phyloP scores from a whole-genome alignment of 2,797 vertebrate genomes.

The Graptemys geographica region DNA sequence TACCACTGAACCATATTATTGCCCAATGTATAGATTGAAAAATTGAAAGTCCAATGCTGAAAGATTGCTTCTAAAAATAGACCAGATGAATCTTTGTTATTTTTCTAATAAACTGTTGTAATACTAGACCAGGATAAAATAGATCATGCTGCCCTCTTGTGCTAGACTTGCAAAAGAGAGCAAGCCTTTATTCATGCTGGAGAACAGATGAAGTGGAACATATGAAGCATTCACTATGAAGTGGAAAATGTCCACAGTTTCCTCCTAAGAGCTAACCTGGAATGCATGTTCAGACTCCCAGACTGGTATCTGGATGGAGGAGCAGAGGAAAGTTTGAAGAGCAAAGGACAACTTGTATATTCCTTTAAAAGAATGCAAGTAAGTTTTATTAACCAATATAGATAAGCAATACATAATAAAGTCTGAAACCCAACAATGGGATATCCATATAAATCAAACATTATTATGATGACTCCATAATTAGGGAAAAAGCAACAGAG shows the following conservation, averaged over 20 bases:
- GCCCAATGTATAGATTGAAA: not conserved
- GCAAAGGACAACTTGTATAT: not conserved
- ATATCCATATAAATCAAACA: not conserved
- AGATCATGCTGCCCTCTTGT: conserved; percentile 84
- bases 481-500: too few relatives aligned
- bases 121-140: conserved; percentile 53
- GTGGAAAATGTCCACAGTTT: not conserved
- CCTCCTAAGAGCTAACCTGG: not conserved
- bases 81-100: conserved; percentile 15
- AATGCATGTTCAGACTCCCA: not conserved
- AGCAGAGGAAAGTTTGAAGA: conserved; percentile 1
- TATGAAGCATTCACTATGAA: not conserved
- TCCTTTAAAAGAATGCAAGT: not conserved
- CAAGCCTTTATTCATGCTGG: not conserved
- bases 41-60: conserved; percentile 24
- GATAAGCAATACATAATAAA: not conserved
- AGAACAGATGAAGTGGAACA: conserved; percentile 3
- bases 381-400: not conserved
- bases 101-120: not conserved
- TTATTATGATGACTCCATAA: not conserved
- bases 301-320: not conserved
- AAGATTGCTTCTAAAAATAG: conserved; percentile 48
- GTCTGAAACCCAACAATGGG: not conserved
- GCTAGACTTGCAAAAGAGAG: conserved; percentile 39
- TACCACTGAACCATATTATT: not conserved